Evolutionary conservation across 2,113 vertebrate genomes (phyloP), one percentile per base, ranked within the genome.

Genomic region (Corythoichthys haematopterus): DNA sequence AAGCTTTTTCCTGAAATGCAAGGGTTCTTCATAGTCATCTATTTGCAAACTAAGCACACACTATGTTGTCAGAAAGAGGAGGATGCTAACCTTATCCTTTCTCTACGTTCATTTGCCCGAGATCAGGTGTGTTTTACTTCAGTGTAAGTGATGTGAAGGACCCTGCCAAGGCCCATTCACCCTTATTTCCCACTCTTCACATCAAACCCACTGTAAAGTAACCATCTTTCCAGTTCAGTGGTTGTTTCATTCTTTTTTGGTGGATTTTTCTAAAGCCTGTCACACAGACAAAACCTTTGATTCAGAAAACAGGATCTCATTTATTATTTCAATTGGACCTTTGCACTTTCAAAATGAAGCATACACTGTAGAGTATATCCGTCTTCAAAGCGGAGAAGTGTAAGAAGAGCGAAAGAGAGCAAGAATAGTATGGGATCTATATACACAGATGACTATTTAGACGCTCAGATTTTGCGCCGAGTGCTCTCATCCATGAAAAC

Each of bases 311-410:
- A 69, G 28, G 37, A 40, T 78, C 70, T 77, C 79, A 69, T 84
- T 85, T 70, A 74, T 85, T 70, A 74, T 85, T 80, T 88, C 66
- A 76, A 65, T 80, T 80, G 71, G 77, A 79, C 75, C 65, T 78
- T 80, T 85, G 73, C 68, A 65, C 76, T 36, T 43, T 35, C 75
- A 65, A 69, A 64, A 48, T 56, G 58, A 48, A 66, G 53, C 56
- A 56, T 35, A 55, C 7, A 7, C 40, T 43, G 6, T 43, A 55
- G 20, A 28, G 53, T 55, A 20, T 56, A 11, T 65, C 6, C 71
- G 53, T 64, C 20, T 71, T 53, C 38, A 55, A 36, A 52, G 52
- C 35, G 10, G 14, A 47, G 37, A 61, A 70, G 53, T 4, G 5
- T 40, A 59, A 46, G 35, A 57, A 16, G 5, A 51, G 16, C 16